Base-by-base conservation (phyloP, 1,140 invertebrate genomes). In the Brachionus rubens region DNA sequence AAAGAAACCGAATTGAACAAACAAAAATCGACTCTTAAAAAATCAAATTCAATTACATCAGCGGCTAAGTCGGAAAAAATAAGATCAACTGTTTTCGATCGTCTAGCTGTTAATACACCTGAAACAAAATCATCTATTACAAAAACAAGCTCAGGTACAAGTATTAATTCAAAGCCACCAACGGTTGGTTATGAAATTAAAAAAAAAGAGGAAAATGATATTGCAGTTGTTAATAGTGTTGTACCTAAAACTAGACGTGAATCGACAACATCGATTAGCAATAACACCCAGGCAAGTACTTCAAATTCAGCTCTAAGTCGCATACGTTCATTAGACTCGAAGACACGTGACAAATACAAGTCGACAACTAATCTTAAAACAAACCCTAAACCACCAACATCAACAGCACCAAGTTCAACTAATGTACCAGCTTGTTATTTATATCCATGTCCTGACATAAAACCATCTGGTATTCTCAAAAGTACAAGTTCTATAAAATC, bases 131-230 rank as follows among this genome's bases (percentile, higher is more conserved):
- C 30, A 33, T 33, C 54, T 1, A 59, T 9, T 36, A 59, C 9
- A 59, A 59, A 40, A 59, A 33, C 16, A 33, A 28, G 12, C 30
- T 28, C 28, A 10, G 28, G n/a, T 14, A 33, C 3, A 59, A 16
- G 7, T 26, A 24, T 36, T 30, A 65, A 41, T 10, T 26, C 4
- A 3, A 16, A 9, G 50, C 33, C 28, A 65, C 10, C 36, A 36
- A 36, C 9, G 9, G 33, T 36, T 5, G 33, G 9, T 36, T 65
- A 65, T 65, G 59, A 65, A 10, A 65, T 65, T n/a, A 65, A 65
- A 26, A 65, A 65, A 65, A 65, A 65, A 43, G 59, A 65, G 24
- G 59, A 65, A 65, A 65, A 65, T 28, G 59, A 65, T 10, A 43
- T 65, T 16, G 59, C 59, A 24, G 40, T 65, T 19, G 59, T 65